Evolutionary conservation across 2,797 vertebrate genomes (phyloP), one percentile per base, ranked within the genome.

Genomic region (Lophius americanus): DNA sequence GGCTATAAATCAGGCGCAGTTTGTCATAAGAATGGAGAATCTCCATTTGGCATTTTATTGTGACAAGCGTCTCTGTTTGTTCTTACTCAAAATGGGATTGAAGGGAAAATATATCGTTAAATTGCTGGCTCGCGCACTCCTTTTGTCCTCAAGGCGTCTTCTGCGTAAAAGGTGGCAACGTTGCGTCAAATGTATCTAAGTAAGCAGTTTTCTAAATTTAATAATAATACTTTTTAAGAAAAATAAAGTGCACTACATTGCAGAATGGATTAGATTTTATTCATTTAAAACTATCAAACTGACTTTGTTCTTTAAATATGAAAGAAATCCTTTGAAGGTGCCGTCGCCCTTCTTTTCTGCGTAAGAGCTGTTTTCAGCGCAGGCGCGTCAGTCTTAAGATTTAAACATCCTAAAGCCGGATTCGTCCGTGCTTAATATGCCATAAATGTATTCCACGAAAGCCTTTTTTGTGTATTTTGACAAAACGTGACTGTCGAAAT

Each of bases 1-100:
- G 38, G 64, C 68, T 42, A 71, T 90, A 81, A 86, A 87, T 86
- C 85, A 83, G 73, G 33, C 80, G 32, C 60, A 35, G 76, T 69
- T 72, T 80, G 63, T 55, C 46, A 63, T 53, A 64, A 47, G 51
- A 70, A 68, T 35, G 10, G 39, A 60, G 39, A 60, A 1, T 3
- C n/a, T 56, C 56, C 70, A 78, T 90, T 81, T 60, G 78, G 86
- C 88, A 88, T 71, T 46, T 61, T 44, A 68, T 81, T 51, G 58
- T 85, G 78, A 76, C 70, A 80, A 55, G 36, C 42, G 23, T 60
- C 76, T 73, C 49, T 64, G 68, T 68, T 65, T 67, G 60, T 46
- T 52, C 63, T 68, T 14, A 43, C 6, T 68, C 10, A 43, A 70
- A 50, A 37, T 47, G 14, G 64, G 33, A 42, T 3, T 38, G 36